Conservation (phyloP, 2,797 vertebrate genomes). For the Pelochelys cantorii region DNA sequence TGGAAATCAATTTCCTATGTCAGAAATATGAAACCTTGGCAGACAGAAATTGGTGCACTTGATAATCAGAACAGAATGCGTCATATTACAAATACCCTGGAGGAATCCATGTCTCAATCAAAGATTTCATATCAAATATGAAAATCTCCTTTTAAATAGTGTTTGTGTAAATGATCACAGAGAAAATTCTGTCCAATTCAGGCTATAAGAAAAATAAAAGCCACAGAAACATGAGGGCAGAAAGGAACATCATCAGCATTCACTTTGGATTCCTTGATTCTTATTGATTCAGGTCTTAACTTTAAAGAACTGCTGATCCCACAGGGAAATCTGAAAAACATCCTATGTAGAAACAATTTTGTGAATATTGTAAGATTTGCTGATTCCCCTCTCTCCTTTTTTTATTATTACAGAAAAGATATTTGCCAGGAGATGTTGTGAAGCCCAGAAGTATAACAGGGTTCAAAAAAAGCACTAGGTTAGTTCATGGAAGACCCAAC, state of each 20-base stretch:
- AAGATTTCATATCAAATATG: neutral
- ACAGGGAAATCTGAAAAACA: neutral
- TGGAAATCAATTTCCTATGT: neutral
- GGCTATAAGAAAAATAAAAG: neutral
- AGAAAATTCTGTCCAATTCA: neutral
- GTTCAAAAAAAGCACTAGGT: neutral
- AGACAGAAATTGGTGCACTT: neutral
- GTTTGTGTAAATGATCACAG: neutral
- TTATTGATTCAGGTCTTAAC: neutral
- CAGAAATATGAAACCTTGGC: neutral
- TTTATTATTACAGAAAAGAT: neutral
- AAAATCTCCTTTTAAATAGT: neutral
- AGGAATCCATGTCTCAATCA: neutral
- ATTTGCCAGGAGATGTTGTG: neutral
- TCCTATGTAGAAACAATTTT: neutral
- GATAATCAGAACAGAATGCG: neutral
- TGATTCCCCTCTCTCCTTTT: neutral
- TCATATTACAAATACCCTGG: neutral
- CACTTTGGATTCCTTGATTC: neutral
- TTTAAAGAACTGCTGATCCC: neutral
- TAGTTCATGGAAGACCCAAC: neutral
- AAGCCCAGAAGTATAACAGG: neutral
- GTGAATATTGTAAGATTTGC: neutral
- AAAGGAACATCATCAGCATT: neutral
- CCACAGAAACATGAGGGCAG: neutral